Evolutionary conservation across 2,113 vertebrate genomes (phyloP).

Genomic region (Empidonax traillii): DNA sequence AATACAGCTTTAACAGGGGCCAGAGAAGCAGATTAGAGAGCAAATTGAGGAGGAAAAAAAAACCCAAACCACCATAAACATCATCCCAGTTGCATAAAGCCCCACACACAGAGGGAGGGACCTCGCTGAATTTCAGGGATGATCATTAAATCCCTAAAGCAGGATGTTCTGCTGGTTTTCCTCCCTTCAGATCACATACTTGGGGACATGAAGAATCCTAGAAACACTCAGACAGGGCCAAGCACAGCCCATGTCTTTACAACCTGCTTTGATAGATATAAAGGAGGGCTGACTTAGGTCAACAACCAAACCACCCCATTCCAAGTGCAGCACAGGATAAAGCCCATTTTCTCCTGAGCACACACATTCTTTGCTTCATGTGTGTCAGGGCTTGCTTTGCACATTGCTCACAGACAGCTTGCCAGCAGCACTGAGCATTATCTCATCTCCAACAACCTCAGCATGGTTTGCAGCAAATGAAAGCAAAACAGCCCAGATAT

Average conservation of each 20-base stretch:
- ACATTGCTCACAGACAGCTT: neutral
- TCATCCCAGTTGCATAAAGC: neutral
- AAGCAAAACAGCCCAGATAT: neutral
- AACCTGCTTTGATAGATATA: rapidly evolving
- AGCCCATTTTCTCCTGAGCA: neutral
- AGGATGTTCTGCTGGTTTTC: neutral
- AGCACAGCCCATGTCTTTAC: neutral
- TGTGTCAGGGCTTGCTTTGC: neutral
- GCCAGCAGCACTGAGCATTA: neutral
- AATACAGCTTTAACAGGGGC: neutral
- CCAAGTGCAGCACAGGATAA: neutral
- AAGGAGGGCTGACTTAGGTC: neutral
- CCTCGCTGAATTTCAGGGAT: neutral
- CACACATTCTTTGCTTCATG: neutral
- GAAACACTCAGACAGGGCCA: neutral
- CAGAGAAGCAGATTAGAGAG: neutral
- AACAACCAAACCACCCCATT: neutral
- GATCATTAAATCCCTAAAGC: neutral
- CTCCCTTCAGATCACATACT: neutral
- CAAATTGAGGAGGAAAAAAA: neutral
- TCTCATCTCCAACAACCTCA: neutral
- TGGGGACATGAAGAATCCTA: neutral
- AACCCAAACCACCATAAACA: neutral
- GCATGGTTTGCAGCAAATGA: neutral
- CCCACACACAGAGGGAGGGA: neutral